A percentile compares a stretch with the other conserved stretches of the same genome.
Conservation (phyloP, 1,140 invertebrate genomes). For the Polypedilum vanderplanki region DNA sequence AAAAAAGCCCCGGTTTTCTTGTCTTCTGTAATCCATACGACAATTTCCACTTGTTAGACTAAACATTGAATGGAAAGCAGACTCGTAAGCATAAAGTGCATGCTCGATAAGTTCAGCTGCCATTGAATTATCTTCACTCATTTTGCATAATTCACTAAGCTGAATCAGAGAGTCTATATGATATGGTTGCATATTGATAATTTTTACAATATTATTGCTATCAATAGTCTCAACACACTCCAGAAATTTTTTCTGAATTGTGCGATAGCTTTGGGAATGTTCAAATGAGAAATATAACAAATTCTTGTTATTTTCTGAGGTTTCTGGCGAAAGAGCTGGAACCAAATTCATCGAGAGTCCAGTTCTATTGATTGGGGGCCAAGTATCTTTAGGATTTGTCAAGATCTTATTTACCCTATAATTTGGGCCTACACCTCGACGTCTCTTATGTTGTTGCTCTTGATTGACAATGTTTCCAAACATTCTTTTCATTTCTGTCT, state of each 20-base stretch:
- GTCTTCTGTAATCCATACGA: conserved; percentile 69
- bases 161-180: conserved; percentile 82
- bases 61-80: conserved; percentile 72
- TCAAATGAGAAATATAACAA: conserved; percentile 69
- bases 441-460: conserved; percentile 54
- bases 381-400: conserved; percentile 58
- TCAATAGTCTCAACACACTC: conserved; percentile 72
- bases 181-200: conserved; percentile 70
- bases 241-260: conserved; percentile 66
- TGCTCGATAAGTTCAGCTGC: conserved; percentile 72
- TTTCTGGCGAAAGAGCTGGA: conserved; percentile 41
- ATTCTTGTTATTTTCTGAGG: conserved; percentile 32
- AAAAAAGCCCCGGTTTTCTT: conserved; percentile 81
- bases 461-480: conserved; percentile 77
- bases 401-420: conserved; percentile 53
- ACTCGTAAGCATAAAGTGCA: conserved; percentile 69
- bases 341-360: conserved; percentile 67
- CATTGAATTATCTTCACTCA: conserved; percentile 72
- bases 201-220: conserved; percentile 72
- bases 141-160: conserved; percentile 65
- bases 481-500: conserved; percentile 75
- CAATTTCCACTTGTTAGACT: conserved; percentile 67
- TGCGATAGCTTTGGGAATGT: conserved; percentile 69
- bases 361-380: conserved; percentile 58
- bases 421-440: conserved; percentile 46